Base-by-base conservation (phyloP, 2,888 invertebrate species). In the Lasioglossum marginatum region DNA sequence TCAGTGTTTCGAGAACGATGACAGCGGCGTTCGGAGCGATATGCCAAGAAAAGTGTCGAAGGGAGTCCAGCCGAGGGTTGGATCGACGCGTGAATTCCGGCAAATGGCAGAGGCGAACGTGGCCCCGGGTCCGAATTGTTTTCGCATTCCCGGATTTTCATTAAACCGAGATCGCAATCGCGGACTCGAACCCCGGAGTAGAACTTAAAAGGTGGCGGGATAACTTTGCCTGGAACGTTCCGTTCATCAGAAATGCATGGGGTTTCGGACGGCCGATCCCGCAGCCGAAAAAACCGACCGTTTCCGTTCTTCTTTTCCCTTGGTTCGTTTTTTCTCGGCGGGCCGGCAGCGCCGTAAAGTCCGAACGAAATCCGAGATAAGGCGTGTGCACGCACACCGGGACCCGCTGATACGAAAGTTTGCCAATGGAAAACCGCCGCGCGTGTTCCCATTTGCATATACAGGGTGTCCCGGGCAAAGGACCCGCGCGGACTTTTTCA, bases 221-320 rank as follows among this genome's bases (percentile, higher is more conserved):
- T 73, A 83, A 75, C 66, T 86, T 75, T 43, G 37, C 12, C 52
- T 10, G 27, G 66, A 45, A 45, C 37, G 72, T 88, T 83, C 73
- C 93, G 92, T 94, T 94, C 94, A 93, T 94, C 94, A 93, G 94
- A 94, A 94, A 94, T 94, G 94, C 93, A 94, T 94, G 93, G 92
- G 91, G 90, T 93, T 93, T 83, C 12, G 60, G 60, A 27, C 27
- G 60, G 82, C 82, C 87, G 87, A 89, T 89, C 83, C 87, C 34
- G 34, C 34, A 6, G 66, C 16, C 31, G 19, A 31, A 66, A 66
- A 81, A 87, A 87, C 91, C 83, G 89, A 88, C 87, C 81, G 89
- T 88, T 90, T 85, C 82, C 82, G 66, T 60, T 60, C 60, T 60
- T 60, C 60, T n/a, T 60, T 60, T 60, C 37, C 68, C 82, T 87